Evolutionary conservation across 2,797 vertebrate species (phyloP), one percentile per base, ranked within the genome.

Genomic region (Notoglanidium macrostoma): DNA sequence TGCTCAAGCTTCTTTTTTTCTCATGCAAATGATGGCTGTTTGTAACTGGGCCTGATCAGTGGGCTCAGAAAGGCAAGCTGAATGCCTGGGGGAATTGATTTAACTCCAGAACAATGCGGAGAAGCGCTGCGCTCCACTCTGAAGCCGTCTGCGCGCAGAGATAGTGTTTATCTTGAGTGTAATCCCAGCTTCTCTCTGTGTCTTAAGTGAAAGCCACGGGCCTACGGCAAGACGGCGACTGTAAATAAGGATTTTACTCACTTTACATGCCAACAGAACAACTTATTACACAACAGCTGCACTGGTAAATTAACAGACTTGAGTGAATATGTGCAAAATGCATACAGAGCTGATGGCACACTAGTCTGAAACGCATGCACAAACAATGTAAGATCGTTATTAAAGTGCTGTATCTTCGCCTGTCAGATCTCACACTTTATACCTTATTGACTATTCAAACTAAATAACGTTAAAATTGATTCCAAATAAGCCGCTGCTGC

Each of bases 401-500:
- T 92, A 83, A 87, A 92, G 93, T 91, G 93, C 91, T 91, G 91
- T 90, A 87, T 89, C 89, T 89, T 92, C 92, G 90, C 92, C 88
- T 92, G 76, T 93, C 92, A 92, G 92, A 88, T 93, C 94, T 95
- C 93, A 93, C 91, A 40, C 88, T 93, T 92, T 91, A 85, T 90
- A 89, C 88, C 90, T 87, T 95, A 95, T 95, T 95, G 95, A 96
- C 94, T 94, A 94, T 95, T 93, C 95, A 94, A 95, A 94, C 95
- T 93, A 95, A 95, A 95, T 95, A 94, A 94, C 94, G 95, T 96
- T 95, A 96, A 94, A 95, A 96, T 96, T 94, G 94, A 96, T 96
- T 96, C 95, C 93, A 93, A 94, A 95, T 91, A 87, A 89, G 86
- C 94, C 92, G 92, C 91, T 90, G 40, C 93, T 93, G 94, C 91